A percentile compares a stretch with the other conserved stretches of the same genome.
These are phyloP conservation scores for Pristionchus mayeri DNA, from an alignment of 2,888 invertebrate genomes.

Conservation along the genomic window DNA sequence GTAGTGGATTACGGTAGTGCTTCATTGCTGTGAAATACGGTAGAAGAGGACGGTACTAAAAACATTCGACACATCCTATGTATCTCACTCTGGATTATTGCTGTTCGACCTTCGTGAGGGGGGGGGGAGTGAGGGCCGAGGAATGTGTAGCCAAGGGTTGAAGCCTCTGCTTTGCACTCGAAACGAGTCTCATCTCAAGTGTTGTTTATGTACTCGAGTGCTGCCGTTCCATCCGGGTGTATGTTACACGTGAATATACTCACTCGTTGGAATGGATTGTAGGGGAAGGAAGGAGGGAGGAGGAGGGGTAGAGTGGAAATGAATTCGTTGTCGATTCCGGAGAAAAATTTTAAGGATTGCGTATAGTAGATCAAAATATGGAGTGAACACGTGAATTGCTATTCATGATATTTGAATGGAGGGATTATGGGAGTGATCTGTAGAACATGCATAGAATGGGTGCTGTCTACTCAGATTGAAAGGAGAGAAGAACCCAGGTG, in stretches of 20 bases:
- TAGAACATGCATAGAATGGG: not conserved
- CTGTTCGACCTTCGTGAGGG: not conserved
- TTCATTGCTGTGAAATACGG: too few relatives aligned
- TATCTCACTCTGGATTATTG: not conserved
- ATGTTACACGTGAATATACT: not conserved
- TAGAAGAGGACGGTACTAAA: too few relatives aligned
- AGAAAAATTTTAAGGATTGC: too few relatives aligned
- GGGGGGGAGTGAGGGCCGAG: not conserved
- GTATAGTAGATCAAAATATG: not conserved
- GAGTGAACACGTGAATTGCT: not conserved
- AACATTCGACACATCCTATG: not conserved
- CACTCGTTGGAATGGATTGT: too few relatives aligned
- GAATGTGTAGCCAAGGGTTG: not conserved
- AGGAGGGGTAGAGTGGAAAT: too few relatives aligned
- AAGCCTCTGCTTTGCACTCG: constrained; percentile 13
- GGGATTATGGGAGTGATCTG: not conserved
- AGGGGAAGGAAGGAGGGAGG: too few relatives aligned
- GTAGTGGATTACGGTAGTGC: constrained; percentile 6
- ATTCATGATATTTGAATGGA: not conserved
- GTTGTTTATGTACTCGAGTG: constrained; percentile 8
- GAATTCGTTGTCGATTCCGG: too few relatives aligned
- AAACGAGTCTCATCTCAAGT: not conserved
- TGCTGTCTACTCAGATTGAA: not conserved
- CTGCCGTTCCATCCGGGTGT: constrained; percentile 7
- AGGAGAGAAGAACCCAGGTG: not conserved